These are phyloP conservation scores for Elephas maximus DNA, from an alignment of 2,113 vertebrate genomes.

Conservation along the genomic window DNA sequence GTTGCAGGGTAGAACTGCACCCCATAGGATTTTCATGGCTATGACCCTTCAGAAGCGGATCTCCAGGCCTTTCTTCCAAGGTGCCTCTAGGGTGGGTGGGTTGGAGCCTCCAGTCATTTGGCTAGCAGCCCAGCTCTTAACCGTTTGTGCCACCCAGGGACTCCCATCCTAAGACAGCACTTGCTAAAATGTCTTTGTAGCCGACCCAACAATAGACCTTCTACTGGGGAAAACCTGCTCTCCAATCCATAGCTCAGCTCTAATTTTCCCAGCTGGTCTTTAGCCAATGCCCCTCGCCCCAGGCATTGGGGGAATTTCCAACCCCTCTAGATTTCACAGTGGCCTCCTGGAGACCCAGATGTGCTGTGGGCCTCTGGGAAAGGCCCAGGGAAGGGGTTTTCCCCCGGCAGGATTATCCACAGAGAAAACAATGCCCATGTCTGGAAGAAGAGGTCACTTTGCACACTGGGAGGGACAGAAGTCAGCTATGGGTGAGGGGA, in stretches of 20 bases:
- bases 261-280: accelerated
- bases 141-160: background rate
- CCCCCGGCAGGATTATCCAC: background rate
- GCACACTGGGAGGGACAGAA: background rate
- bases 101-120: background rate
- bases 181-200: background rate
- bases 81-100: background rate
- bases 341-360: background rate
- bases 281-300: background rate
- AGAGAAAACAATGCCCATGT: background rate
- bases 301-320: background rate
- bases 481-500: accelerated
- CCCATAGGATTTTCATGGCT: background rate
- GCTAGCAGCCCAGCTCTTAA: background rate
- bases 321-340: accelerated
- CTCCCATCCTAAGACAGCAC: background rate
- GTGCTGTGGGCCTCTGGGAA: background rate
- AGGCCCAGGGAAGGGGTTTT: background rate
- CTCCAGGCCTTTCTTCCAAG: background rate
- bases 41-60: background rate
- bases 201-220: background rate
- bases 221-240: background rate
- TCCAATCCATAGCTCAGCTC: background rate
- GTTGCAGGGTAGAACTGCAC: background rate
- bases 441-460: background rate